These are phyloP conservation scores for Theonella swinhoei DNA, from an alignment of 37 sponge, comb jelly and placozoan genomes.

Conservation along the genomic window DNA sequence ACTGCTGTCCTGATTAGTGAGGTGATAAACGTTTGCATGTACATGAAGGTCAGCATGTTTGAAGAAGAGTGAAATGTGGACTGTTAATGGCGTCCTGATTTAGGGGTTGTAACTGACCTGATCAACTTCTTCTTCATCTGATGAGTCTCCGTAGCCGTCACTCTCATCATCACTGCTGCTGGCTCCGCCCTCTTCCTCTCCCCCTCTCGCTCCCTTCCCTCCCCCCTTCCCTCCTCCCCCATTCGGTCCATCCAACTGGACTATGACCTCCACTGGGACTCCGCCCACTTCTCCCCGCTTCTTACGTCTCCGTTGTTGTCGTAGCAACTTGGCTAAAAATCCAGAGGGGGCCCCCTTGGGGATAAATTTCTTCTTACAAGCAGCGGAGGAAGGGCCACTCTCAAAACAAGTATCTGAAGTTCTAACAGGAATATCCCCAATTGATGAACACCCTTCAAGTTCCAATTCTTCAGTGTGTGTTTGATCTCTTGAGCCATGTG, in stretches of 20 bases:
- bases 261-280: not conserved
- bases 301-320: not conserved
- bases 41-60: no score
- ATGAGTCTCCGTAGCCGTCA: slow-evolving; percentile 53
- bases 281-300: not conserved
- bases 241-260: slow-evolving; percentile 39
- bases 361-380: no score
- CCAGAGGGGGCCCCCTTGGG: no score
- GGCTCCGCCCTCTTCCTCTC: slow-evolving; percentile 8
- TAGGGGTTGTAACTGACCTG: not conserved
- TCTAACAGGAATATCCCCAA: no score
- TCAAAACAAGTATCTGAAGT: no score
- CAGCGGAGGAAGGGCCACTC: no score
- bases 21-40: no score
- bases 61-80: no score
- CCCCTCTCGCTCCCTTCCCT: not conserved
- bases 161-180: slow-evolving; percentile 76
- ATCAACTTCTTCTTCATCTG: slow-evolving; percentile 18
- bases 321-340: not conserved
- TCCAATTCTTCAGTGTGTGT: no score
- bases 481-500: no score
- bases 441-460: no score
- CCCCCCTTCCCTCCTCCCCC: slow-evolving; percentile 18
- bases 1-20: no score
- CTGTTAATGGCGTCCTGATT: not conserved